Percentiles rank a stretch among this genome's conserved stretches.
Conservation (phyloP, 2,888 invertebrate species). For the Caprella mutica region DNA sequence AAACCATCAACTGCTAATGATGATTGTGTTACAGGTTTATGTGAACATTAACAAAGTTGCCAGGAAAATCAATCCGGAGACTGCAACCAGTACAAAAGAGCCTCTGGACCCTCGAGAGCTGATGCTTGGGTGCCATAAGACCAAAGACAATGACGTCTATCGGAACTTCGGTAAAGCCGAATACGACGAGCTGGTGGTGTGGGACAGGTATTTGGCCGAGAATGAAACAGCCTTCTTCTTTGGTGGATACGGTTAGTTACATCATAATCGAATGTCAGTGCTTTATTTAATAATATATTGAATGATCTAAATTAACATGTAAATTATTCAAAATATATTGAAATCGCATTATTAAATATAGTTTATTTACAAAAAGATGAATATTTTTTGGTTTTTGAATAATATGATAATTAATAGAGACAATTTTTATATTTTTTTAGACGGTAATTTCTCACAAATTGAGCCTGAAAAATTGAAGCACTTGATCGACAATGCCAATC, state of each 20-base stretch:
- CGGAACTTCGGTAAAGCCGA: slow-evolving; percentile 21
- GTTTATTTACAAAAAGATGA: no score
- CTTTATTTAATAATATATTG: not conserved
- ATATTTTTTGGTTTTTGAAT: no score
- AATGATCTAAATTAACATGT: no score
- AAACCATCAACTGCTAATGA: not conserved
- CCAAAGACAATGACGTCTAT: slow-evolving; percentile 19
- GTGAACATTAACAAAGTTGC: slow-evolving; percentile 27
- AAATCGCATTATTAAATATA: no score
- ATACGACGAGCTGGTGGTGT: slow-evolving; percentile 36
- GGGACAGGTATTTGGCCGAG: slow-evolving; percentile 30
- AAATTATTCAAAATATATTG: no score
- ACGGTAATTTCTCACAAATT: not conserved
- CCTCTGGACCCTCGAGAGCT: slow-evolving; percentile 27
- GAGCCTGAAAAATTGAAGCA: slow-evolving; percentile 5
- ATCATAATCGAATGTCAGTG: not conserved
- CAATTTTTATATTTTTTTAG: slow-evolving; percentile 12
- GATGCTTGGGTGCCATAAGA: slow-evolving; percentile 33
- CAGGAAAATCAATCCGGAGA: not conserved
- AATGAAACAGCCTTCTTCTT: slow-evolving; percentile 32
- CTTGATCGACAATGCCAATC: slow-evolving; percentile 11
- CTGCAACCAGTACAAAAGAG: slow-evolving; percentile 7
- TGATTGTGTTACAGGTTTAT: slow-evolving; percentile 24
- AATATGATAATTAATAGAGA: no score
- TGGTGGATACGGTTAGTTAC: slow-evolving; percentile 35